Percentiles rank a stretch among this genome's conserved stretches.
Conservation (phyloP, 2,113 vertebrate species). For the Sinocyclocheilus anshuiensis region DNA sequence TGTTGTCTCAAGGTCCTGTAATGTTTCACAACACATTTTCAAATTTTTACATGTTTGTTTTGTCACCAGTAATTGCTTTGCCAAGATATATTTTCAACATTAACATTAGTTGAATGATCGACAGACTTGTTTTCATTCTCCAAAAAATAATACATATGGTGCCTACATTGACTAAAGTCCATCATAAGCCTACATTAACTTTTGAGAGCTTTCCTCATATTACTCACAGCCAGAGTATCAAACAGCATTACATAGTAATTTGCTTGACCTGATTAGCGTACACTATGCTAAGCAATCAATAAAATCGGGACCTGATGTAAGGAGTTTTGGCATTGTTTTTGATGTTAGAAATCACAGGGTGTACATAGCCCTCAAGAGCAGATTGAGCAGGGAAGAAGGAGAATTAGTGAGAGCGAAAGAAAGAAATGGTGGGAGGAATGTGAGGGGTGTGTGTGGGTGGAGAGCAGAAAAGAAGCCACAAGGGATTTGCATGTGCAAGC, state of each 20-base stretch:
- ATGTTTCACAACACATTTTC: no score
- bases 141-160: background rate
- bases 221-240: background rate
- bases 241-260: background rate
- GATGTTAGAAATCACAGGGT: constrained; percentile 29
- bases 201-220: background rate
- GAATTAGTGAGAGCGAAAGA: background rate
- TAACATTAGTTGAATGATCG: background rate
- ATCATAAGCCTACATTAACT: background rate
- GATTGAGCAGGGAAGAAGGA: constrained; percentile 17
- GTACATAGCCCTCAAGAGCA: constrained; percentile 10
- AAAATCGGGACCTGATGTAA: constrained; percentile 9
- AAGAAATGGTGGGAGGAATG: constrained; percentile 28
- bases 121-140: no score
- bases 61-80: background rate
- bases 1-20: background rate
- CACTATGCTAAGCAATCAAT: constrained; percentile 12
- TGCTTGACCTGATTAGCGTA: background rate
- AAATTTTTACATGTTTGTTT: no score
- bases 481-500: constrained; percentile 46
- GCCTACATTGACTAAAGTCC: background rate
- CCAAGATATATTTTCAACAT: background rate
- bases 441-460: constrained; percentile 43
- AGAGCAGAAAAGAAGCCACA: constrained; percentile 36
- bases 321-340: constrained; percentile 4